Evolutionary conservation across 1,140 invertebrate species (phyloP), one percentile per base, ranked within the genome.

Genomic region (Hyposmocoma kahamanoa): DNA sequence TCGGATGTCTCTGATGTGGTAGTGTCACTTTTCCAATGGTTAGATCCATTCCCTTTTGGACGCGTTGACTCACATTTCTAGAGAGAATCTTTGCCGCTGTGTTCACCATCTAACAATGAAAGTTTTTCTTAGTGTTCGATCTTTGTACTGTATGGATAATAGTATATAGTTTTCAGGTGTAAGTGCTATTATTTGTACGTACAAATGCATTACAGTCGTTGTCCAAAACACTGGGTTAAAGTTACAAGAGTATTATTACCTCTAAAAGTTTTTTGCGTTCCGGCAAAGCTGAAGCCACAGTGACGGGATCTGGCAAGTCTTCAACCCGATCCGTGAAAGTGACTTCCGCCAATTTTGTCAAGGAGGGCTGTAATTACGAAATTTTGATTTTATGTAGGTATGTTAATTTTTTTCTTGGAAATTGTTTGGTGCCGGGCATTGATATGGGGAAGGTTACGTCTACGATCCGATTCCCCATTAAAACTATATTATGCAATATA

Each of bases 191-290:
- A n/a, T n/a, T n/a, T n/a, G n/a, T n/a, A n/a, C n/a, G n/a, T n/a
- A n/a, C n/a, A n/a, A n/a, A n/a, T n/a, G n/a, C n/a, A n/a, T n/a
- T n/a, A n/a, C n/a, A n/a, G n/a, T n/a, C n/a, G n/a, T n/a, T n/a
- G n/a, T n/a, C n/a, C n/a, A n/a, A n/a, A n/a, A n/a, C n/a, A n/a
- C n/a, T n/a, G n/a, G n/a, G n/a, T n/a, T n/a, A 24, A 38, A 34
- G 2, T 11, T 3, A 18, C 21, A 39, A 11, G 22, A 13, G 39
- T 9, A 45, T 38, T 42, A 34, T 26, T 50, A 84, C 81, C 62
- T 82, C 74, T 8, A 82, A 53, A 11, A 84, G 26, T 58, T 81
- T 82, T 38, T 54, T 74, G 39, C 81, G 70, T 45, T 84, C 81
- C 1, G 78, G 78, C 20, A 84, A 50, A 47, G 52, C 69, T 13